Evolutionary conservation across 2,797 vertebrate species (phyloP), one percentile per base, ranked within the genome.

Genomic region (Malurus splendens): DNA sequence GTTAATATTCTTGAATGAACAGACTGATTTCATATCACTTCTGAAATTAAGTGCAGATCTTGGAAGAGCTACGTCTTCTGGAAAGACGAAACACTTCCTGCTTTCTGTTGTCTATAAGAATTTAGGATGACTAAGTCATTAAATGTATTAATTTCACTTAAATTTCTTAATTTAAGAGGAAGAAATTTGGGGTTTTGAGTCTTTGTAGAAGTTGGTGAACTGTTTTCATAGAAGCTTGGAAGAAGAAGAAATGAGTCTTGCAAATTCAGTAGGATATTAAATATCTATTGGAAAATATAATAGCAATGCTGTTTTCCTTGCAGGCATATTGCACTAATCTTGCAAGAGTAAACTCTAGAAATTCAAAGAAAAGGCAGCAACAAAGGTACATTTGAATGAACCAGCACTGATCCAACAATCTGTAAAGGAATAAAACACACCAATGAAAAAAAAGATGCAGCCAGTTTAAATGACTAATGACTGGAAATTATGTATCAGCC

Each of bases 371-470:
- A 68, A 85, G 7, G 33, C 9, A 61, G 23, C 16, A 82, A 82
- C 82, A 85, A 84, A 79, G 44, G 39, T 28, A 64, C 14, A 54
- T 72, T 75, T 82, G 36, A 89, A 66, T 68, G 55, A 90, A 61
- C 45, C 36, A 66, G 14, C 27, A 54, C 38, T 61, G 54, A 89
- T 85, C 30, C 62, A 74, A 62, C 14, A 60, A 28, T 61, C 62
- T 65, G 30, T 57, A 90, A 90, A 90, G 42, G 23, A 66, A 89
- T 75, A 66, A 90, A 91, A 75, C 60, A 60, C 77, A 87, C 33
- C 1, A 2, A 70, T 89, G 64, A 77, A 77, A 93, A 87, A 87
- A 84, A 86, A 61, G 24, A 48, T 12, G 38, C 19, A 56, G 23
- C 28, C n/a, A 57, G 10, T 89, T 91, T 65, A 79, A 86, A 73